Evolutionary conservation across 2,113 vertebrate species (phyloP).

Genomic region (Parus major): DNA sequence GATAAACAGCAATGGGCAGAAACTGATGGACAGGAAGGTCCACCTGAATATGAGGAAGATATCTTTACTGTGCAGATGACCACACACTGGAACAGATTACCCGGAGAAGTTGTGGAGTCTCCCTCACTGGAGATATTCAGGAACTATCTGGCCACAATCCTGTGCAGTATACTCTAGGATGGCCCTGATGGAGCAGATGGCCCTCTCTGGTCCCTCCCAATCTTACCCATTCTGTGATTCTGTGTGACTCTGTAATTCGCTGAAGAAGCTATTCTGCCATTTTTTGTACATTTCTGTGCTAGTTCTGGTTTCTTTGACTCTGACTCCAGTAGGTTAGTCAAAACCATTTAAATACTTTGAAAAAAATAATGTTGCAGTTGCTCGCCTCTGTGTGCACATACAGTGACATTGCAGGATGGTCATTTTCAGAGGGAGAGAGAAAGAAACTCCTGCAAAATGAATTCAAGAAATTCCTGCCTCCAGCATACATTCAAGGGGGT

Average conservation of each 20-base stretch:
- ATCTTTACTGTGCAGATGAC: neutral
- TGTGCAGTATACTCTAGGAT: neutral
- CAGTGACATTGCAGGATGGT: accelerated
- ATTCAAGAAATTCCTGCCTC: neutral
- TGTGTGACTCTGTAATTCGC: neutral
- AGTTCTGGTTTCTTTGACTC: neutral
- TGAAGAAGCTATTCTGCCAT: neutral
- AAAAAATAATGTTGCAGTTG: neutral
- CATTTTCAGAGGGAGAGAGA: neutral
- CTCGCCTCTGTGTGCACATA: neutral
- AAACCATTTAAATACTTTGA: neutral
- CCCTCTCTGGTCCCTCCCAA: neutral
- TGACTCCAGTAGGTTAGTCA: neutral
- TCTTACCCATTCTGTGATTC: neutral
- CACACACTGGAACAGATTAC: neutral
- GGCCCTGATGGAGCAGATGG: neutral
- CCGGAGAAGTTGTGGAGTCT: neutral
- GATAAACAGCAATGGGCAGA: neutral
- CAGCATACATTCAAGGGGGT: neutral
- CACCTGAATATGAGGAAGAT: neutral
- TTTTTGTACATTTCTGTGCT: neutral
- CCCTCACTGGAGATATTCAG: neutral
- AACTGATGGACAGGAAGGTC: neutral
- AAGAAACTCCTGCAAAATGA: neutral
- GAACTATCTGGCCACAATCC: neutral